phyloP scores from a whole-genome alignment of 2,113 vertebrate species.

The Pyrgilauda ruficollis region DNA sequence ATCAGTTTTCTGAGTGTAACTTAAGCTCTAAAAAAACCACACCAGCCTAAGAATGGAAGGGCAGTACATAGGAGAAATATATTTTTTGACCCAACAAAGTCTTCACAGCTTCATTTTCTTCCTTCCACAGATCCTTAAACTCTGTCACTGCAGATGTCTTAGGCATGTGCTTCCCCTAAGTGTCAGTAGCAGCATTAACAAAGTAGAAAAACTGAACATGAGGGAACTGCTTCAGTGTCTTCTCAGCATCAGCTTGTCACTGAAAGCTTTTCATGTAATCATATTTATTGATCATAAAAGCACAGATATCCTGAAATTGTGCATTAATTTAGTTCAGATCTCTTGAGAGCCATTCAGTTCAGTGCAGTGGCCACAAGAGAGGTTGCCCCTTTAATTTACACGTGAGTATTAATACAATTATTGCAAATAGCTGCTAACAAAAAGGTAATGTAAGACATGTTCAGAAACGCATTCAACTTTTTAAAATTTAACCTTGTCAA shows the following conservation, averaged over 20 bases:
- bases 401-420: not conserved
- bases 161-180: not conserved
- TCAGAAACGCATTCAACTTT: not conserved
- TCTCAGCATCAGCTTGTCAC: not conserved
- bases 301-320: not conserved
- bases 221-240: not conserved
- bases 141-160: not conserved
- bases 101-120: not conserved
- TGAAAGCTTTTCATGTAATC: not conserved
- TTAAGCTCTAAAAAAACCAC: not conserved
- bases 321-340: not conserved
- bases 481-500: not conserved
- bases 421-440: not conserved
- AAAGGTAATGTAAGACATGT: not conserved
- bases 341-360: not conserved
- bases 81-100: not conserved
- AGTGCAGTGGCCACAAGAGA: not conserved
- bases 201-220: not conserved
- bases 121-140: not conserved
- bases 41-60: not conserved
- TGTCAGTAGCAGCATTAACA: not conserved
- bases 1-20: not conserved
- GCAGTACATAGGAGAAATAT: fast-evolving
- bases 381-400: not conserved
- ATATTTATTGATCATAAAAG: not conserved